Evolutionary conservation across 2,888 invertebrate genomes (phyloP).

Genomic region (Lasioglossum villosulum): DNA sequence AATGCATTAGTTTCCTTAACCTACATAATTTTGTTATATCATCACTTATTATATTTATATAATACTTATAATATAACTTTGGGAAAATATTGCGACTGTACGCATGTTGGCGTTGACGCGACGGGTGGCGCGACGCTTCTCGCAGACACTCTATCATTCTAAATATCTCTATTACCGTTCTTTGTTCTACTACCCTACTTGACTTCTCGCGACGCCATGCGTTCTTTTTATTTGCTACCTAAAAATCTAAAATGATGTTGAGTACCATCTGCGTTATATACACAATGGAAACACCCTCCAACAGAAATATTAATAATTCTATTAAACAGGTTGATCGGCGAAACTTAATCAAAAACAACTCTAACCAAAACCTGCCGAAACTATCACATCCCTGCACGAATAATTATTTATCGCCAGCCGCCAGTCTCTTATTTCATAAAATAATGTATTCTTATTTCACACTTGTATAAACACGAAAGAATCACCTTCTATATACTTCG

Average conservation of each 20-base stretch:
- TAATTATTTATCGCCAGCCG: slow-evolving; percentile 57
- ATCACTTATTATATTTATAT: not conserved
- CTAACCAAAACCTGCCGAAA: not conserved
- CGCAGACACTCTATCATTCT: no score
- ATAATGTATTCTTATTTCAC: slow-evolving; percentile 43
- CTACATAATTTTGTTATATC: not conserved
- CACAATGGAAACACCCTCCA: not conserved
- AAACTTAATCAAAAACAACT: not conserved
- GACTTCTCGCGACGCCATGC: no score
- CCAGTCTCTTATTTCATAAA: slow-evolving; percentile 62
- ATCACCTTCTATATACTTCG: slow-evolving; percentile 40
- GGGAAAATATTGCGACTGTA: not conserved
- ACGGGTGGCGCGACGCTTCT: no score
- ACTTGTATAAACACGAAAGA: slow-evolving; percentile 71
- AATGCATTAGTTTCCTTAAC: not conserved
- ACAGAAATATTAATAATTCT: not conserved
- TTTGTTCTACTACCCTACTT: no score
- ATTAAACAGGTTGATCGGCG: not conserved
- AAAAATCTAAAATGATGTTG: no score
- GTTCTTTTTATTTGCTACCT: no score
- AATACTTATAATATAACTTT: not conserved
- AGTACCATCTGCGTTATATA: no score
- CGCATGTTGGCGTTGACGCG: not conserved
- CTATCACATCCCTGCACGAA: not conserved
- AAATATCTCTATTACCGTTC: no score